These are phyloP conservation scores for Cetonia aurata DNA, from an alignment of 2,888 invertebrate genomes.

Conservation along the genomic window DNA sequence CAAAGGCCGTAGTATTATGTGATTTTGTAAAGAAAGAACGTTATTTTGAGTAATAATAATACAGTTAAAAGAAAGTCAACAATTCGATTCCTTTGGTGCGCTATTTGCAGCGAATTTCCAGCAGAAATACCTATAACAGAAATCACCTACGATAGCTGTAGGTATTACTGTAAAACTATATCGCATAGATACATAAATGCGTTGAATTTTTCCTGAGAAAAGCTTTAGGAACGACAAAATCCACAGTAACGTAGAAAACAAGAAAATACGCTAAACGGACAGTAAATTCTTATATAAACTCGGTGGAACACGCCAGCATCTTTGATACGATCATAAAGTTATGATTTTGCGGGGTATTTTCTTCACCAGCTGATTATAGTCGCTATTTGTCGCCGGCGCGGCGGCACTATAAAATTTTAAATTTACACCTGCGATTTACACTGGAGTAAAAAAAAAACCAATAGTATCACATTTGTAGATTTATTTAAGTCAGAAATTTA, in stretches of 20 bases:
- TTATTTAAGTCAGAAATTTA: no score
- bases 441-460: no score
- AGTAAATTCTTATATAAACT: slow-evolving; percentile 45
- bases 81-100: slow-evolving; percentile 10
- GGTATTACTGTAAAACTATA: slow-evolving; percentile 5
- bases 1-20: no score
- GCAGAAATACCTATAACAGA: neutral
- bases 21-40: no score
- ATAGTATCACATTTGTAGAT: no score
- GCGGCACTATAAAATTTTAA: neutral
- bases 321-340: slow-evolving; percentile 46
- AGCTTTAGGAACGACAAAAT: slow-evolving; percentile 4
- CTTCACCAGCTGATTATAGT: neutral
- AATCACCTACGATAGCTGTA: slow-evolving; percentile 6
- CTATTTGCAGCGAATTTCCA: slow-evolving; percentile 3
- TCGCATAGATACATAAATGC: slow-evolving; percentile 27
- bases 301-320: slow-evolving; percentile 43
- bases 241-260: slow-evolving; percentile 25
- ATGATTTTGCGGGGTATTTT: slow-evolving; percentile 47
- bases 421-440: no score
- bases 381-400: neutral
- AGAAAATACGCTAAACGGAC: slow-evolving; percentile 45
- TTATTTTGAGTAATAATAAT: no score
- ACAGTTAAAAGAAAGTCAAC: neutral
- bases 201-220: slow-evolving; percentile 14